Base-by-base conservation (phyloP, 2,797 vertebrate species). In the Alosa sapidissima region DNA sequence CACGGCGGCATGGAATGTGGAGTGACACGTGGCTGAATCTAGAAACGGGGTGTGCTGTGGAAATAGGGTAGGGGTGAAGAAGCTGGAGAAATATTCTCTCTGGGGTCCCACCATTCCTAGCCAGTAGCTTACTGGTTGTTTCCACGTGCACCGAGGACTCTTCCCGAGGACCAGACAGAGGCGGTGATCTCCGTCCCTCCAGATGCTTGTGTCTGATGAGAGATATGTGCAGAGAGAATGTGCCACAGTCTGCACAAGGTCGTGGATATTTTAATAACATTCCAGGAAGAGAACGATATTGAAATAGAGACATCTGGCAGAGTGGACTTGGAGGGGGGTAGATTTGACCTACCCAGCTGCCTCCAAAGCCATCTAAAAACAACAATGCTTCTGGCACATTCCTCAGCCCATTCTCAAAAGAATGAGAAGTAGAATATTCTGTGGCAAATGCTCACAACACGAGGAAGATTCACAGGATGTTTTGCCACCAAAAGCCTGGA, bases 221-320 rank as follows among this genome's bases (percentile, higher is more conserved):
- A 21, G 72, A 24, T 78, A 36, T 78, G 36, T 75, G 65, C 62
- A 75, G 13, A 62, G 65, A 33, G 65, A 33, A 33, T 8, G 33
- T 68, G n/a, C 62, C 48, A 75, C 83, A 75, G 82, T 49, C 52
- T 41, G 68, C 85, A 72, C 82, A 68, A 54, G 82, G 81, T 45
- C 82, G 48, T 65, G 49, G 24, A 87, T 85, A 60, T 87, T 87
- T 86, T 83, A 85, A 88, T 89, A 90, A 88, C 62, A 84, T 84
- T 89, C 84, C 49, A 62, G 21, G 24, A 47, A 84, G 52, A 51
- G 78, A 14, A 47, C 68, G 82, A 82, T 87, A 78, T 81, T 62
- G 75, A 84, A 82, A 65, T 81, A 86, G 82, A 84, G 47, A 48
- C 75, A 84, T 84, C 55, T 84, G n/a, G 58, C 81, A 62, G 72